phyloP scores from a whole-genome alignment of 2,797 vertebrate genomes.

The Cyclura pinguis region DNA sequence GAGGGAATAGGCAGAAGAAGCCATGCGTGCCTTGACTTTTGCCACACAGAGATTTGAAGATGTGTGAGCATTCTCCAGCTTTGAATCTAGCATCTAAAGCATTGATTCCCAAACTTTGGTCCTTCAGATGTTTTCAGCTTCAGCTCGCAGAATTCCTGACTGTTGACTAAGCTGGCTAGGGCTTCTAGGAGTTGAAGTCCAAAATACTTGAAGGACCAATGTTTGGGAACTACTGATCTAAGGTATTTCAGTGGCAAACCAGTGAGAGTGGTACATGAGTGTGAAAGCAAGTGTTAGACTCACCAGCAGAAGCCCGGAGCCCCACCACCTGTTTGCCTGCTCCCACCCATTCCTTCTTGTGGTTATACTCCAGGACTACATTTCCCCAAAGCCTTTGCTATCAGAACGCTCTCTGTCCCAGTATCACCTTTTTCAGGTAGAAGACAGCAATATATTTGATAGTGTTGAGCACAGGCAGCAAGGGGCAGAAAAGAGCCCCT shows the following conservation, averaged over 20 bases:
- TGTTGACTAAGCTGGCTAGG: no score
- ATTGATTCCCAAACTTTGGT: background rate
- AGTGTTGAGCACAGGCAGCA: constrained; percentile 88
- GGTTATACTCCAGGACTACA: background rate
- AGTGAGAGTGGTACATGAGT: no score
- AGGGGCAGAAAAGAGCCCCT: constrained; percentile 90
- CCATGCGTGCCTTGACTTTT: background rate
- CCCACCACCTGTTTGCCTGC: no score
- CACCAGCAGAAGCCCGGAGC: no score
- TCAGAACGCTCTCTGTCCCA: background rate
- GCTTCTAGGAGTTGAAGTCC: no score
- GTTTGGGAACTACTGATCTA: no score
- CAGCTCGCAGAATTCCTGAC: no score
- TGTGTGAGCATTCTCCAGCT: background rate
- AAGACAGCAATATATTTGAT: constrained; percentile 88
- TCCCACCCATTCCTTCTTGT: no score
- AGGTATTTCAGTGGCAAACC: no score
- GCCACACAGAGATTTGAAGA: background rate
- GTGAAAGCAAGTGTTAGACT: no score
- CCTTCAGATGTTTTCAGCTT: no score
- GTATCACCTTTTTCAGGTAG: constrained; percentile 88
- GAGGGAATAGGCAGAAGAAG: background rate
- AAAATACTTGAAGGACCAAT: no score
- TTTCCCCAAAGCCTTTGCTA: background rate
- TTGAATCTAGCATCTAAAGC: background rate